Conservation (phyloP, 2,113 vertebrate genomes). For the Cyprinodon variegatus region DNA sequence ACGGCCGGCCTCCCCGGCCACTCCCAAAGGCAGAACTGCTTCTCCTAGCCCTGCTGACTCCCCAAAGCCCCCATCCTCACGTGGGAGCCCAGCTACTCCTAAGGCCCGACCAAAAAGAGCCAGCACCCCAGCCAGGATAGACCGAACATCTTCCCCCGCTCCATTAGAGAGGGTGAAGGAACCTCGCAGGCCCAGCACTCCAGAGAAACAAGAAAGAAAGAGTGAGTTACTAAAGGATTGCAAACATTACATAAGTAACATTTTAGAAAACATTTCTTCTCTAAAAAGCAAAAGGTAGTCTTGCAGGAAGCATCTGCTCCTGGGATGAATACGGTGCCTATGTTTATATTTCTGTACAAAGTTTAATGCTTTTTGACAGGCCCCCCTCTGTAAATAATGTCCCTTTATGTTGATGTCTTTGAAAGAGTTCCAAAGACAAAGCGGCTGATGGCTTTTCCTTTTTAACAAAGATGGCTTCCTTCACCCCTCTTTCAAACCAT, state of each 20-base stretch:
- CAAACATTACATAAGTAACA: neutral
- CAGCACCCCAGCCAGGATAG: conserved; percentile 67
- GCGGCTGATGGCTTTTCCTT: too few species aligned
- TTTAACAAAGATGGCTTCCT: too few species aligned
- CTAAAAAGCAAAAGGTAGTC: neutral
- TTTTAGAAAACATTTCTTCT: too few species aligned
- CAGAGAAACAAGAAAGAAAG: conserved; percentile 59
- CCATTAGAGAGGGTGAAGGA: conserved; percentile 73
- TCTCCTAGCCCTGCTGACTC: conserved; percentile 83
- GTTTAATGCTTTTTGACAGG: too few species aligned
- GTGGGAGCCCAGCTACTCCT: conserved; percentile 79
- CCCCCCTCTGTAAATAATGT: too few species aligned
- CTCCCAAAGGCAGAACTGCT: conserved; percentile 79
- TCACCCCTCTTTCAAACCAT: too few species aligned
- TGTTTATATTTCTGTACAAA: too few species aligned
- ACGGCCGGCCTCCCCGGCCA: conserved; percentile 84
- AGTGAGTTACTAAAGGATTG: conserved; percentile 51
- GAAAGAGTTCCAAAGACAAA: too few species aligned
- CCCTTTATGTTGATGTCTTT: too few species aligned
- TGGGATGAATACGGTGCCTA: too few species aligned
- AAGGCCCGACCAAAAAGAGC: conserved; percentile 84
- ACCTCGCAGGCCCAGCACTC: conserved; percentile 54
- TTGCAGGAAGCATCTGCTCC: neutral
- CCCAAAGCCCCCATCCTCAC: conserved; percentile 79
- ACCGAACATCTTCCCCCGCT: conserved; percentile 71